Evolutionary conservation across 2,113 vertebrate species (phyloP).

Genomic region (Scatophagus argus): DNA sequence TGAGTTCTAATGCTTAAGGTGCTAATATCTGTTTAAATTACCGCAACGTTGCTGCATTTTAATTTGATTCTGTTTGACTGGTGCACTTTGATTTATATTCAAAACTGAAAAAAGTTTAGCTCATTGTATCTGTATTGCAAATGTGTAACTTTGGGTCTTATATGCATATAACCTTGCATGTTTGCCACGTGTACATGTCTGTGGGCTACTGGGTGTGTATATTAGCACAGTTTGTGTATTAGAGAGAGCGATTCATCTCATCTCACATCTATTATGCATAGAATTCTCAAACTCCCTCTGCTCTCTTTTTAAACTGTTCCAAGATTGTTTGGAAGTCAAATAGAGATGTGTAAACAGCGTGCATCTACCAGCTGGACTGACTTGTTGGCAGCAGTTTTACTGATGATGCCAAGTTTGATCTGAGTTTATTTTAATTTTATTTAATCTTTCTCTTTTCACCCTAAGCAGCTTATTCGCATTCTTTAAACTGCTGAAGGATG

Average conservation of each 20-base stretch:
- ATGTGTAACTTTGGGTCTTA: conserved; percentile 49
- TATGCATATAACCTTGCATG: conserved; percentile 60
- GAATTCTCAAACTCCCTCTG: conserved; percentile 58
- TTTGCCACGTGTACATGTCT: conserved; percentile 13
- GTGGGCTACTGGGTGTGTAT: conserved; percentile 9
- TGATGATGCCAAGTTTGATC: conserved; percentile 49
- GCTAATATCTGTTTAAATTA: conserved; percentile 78
- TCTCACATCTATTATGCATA: conserved; percentile 68
- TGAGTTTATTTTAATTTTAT: conserved; percentile 49
- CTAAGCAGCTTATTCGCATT: conserved; percentile 20
- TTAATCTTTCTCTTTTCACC: conserved; percentile 27
- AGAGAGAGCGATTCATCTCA: conserved; percentile 34
- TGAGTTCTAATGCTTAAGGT: conserved; percentile 71
- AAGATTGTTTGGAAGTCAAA: conserved; percentile 75
- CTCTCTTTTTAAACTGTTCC: conserved; percentile 68
- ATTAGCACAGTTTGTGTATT: conserved; percentile 50
- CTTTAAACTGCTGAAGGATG: conserved; percentile 20
- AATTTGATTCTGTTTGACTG: conserved; percentile 70
- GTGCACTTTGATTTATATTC: conserved; percentile 65
- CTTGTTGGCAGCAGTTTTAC: conserved; percentile 56
- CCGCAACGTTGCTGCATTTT: conserved; percentile 67
- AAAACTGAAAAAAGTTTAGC: conserved; percentile 43
- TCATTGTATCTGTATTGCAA: conserved; percentile 50
- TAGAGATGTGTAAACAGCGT: conserved; percentile 72
- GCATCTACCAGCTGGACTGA: conserved; percentile 60